These are phyloP conservation scores for Achroia grisella DNA, from an alignment of 1,140 invertebrate genomes.

Conservation along the genomic window DNA sequence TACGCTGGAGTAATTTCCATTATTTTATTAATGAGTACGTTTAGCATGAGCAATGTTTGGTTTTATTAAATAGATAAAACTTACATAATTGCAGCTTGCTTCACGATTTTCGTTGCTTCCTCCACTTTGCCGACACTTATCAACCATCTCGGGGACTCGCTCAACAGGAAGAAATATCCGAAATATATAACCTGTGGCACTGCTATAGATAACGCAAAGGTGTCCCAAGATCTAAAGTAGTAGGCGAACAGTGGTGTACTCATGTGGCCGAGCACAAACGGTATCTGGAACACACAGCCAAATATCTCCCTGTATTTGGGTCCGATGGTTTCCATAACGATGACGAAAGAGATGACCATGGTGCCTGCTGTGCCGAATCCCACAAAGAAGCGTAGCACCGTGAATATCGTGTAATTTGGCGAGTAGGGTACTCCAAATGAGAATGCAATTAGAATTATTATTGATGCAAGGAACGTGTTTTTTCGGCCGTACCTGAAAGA, in stretches of 20 bases:
- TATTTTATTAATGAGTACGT: no score
- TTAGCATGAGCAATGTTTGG: no score
- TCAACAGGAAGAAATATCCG: conserved; percentile 60
- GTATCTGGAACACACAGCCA: conserved; percentile 71
- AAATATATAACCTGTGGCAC: conserved; percentile 72
- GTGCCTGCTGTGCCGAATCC: conserved; percentile 76
- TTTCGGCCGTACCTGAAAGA: conserved; percentile 76
- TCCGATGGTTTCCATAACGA: conserved; percentile 68
- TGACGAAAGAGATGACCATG: conserved; percentile 77
- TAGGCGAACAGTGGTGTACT: conserved; percentile 75
- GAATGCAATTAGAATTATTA: conserved; percentile 72
- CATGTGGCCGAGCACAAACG: conserved; percentile 75
- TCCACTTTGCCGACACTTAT: conserved; percentile 68
- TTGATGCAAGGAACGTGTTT: conserved; percentile 72
- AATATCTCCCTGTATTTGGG: conserved; percentile 43
- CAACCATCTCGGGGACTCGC: conserved; percentile 76
- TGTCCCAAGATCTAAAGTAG: conserved; percentile 75
- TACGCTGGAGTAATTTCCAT: no score
- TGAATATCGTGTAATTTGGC: conserved; percentile 76
- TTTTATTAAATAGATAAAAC: conserved; percentile 12
- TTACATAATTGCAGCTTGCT: conserved; percentile 66
- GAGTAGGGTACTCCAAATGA: conserved; percentile 76
- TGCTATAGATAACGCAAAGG: conserved; percentile 73
- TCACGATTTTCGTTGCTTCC: conserved; percentile 65
- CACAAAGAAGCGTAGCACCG: conserved; percentile 74